These are phyloP conservation scores for Harlomillsia oculata DNA, from an alignment of 1,140 invertebrate genomes.

Conservation along the genomic window DNA sequence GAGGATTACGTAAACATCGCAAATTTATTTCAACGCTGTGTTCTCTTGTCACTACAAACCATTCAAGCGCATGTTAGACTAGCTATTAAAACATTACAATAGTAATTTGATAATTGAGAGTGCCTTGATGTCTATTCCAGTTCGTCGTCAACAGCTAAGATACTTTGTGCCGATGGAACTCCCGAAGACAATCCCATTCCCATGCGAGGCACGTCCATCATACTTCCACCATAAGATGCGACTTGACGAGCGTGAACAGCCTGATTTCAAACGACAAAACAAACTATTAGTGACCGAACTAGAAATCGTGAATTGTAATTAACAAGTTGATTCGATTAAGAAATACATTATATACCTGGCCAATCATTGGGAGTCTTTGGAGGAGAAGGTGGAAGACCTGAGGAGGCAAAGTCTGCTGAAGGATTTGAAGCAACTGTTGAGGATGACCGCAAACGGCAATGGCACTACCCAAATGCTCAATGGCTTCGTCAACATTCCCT, in stretches of 20 bases:
- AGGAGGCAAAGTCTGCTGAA: slow-evolving; percentile 88
- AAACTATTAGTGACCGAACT: background rate
- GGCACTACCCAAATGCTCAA: slow-evolving; percentile 89
- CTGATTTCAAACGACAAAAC: background rate
- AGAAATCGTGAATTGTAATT: background rate
- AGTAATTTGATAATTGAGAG: no score
- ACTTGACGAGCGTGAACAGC: slow-evolving; percentile 27
- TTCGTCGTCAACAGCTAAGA: slow-evolving; percentile 31
- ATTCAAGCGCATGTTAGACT: no score
- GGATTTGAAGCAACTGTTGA: slow-evolving; percentile 75
- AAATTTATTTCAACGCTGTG: no score
- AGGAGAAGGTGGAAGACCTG: slow-evolving; percentile 80
- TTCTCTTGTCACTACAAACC: no score
- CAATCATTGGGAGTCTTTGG: slow-evolving; percentile 62
- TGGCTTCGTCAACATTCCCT: slow-evolving; percentile 77
- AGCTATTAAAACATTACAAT: no score
- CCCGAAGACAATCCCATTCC: slow-evolving; percentile 2
- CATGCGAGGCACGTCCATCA: background rate
- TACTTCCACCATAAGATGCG: slow-evolving; percentile 20
- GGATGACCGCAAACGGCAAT: slow-evolving; percentile 93
- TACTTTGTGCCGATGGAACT: slow-evolving; percentile 3
- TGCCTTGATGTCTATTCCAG: slow-evolving; percentile 32
- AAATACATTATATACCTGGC: slow-evolving; percentile 48
- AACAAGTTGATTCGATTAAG: no score
- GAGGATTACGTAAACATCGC: no score